Evolutionary conservation across 1,140 invertebrate species (phyloP), one percentile per base, ranked within the genome.

Genomic region (Bemisia tabaci): DNA sequence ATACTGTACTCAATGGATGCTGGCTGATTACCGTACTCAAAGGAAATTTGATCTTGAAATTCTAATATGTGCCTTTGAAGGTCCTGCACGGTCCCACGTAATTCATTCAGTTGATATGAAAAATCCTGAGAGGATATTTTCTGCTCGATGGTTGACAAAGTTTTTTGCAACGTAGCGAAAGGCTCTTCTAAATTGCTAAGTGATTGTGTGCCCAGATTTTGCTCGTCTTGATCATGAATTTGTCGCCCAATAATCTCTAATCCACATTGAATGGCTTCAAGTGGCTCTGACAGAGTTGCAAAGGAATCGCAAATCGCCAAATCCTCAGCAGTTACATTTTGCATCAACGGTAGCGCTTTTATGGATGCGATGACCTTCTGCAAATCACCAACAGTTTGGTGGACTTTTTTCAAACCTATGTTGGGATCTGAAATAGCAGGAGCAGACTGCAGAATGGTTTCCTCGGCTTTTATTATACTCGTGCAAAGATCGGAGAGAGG

Each of bases 41-140:
- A 73, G 0, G 71, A 72, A 25, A 71, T 67, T 67, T 73, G 70
- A 62, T 74, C 70, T 58, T 73, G 72, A 17, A 74, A 71, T 2
- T 70, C 62, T 63, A 71, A 66, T 65, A 73, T 70, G 59, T 64
- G 70, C 63, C 69, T 64, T 60, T 73, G 70, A 27, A 74, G 62
- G 23, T 73, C 73, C 65, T 73, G 68, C 22, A 74, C 63, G 12
- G 70, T 66, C 59, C 70, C 65, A 65, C 64, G 71, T 24, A 72
- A 33, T 27, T 73, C 70, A 62, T 58, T 62, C 26, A 68, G 25
- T 59, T 22, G n/a, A 11, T 48, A n/a, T 1, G 22, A 25, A 12
- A 67, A 59, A 39, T 68, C 48, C 1, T 26, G 65, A 62, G 68
- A 68, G 12, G 69, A 68, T 33, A 72, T 67, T 39, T 48, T 48